Evolutionary conservation across 2,888 invertebrate genomes (phyloP).

Genomic region (Onchidella celtica): DNA sequence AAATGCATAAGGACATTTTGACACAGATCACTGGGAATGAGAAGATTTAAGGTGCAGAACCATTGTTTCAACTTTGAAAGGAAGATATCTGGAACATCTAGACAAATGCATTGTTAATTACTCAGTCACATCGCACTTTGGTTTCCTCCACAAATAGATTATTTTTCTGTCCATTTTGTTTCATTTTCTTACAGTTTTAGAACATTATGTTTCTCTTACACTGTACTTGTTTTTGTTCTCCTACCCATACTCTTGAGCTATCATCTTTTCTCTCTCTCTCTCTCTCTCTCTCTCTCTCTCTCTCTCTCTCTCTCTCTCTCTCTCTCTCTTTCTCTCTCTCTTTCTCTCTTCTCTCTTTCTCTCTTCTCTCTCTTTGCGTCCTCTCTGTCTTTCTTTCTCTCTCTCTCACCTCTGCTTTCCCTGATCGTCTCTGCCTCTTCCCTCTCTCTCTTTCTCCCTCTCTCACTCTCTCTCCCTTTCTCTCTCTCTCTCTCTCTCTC

Average conservation of each 20-base stretch:
- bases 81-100: too few species aligned
- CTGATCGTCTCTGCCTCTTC: not conserved
- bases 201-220: too few species aligned
- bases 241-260: not conserved
- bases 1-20: too few species aligned
- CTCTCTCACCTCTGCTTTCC: not conserved
- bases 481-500: not conserved
- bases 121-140: too few species aligned
- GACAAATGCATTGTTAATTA: too few species aligned
- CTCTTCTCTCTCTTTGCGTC: not conserved
- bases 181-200: too few species aligned
- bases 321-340: constrained; percentile 18
- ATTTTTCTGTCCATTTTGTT: too few species aligned
- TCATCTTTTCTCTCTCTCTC: not conserved
- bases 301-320: constrained; percentile 5
- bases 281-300: constrained; percentile 3
- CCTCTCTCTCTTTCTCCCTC: not conserved
- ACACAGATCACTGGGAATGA: too few species aligned
- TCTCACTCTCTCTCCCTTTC: not conserved
- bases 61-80: too few species aligned
- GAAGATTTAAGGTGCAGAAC: too few species aligned
- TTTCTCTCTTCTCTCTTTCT: not conserved
- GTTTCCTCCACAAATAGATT: too few species aligned
- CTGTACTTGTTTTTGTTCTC: too few species aligned
- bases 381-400: not conserved